These are phyloP conservation scores for Epinephelus moara DNA, from an alignment of 2,113 vertebrate genomes.

Conservation along the genomic window DNA sequence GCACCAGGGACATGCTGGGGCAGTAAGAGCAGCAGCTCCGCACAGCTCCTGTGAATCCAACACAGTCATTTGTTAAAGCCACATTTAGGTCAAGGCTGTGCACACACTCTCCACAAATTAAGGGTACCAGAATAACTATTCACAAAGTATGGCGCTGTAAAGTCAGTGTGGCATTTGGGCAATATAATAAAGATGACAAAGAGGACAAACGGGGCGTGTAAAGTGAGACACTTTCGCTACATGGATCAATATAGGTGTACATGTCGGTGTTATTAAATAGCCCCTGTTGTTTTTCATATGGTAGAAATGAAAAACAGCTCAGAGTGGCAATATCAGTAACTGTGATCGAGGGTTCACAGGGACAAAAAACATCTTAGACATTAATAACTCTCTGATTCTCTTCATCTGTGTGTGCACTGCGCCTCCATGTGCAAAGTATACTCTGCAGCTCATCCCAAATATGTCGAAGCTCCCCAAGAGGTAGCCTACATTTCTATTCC, in stretches of 20 bases:
- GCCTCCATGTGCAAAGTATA: slow-evolving; percentile 14
- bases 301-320: neutral
- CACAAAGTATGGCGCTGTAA: neutral
- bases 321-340: neutral
- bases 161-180: slow-evolving; percentile 31
- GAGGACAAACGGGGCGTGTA: neutral
- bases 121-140: slow-evolving; percentile 26
- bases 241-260: neutral
- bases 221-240: neutral
- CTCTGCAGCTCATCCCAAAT: slow-evolving; percentile 44
- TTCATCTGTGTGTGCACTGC: neutral
- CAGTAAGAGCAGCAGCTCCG: slow-evolving; percentile 94
- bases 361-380: neutral
- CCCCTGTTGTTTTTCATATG: neutral
- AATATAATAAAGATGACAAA: slow-evolving; percentile 1
- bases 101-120: slow-evolving; percentile 27
- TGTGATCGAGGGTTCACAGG: neutral
- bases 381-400: neutral
- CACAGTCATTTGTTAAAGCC: slow-evolving; percentile 62
- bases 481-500: slow-evolving; percentile 49
- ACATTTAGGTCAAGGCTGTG: slow-evolving; percentile 72
- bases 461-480: slow-evolving; percentile 50
- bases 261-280: neutral
- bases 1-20: slow-evolving; percentile 93
- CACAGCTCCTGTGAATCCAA: slow-evolving; percentile 91